Evolutionary conservation across 2,797 vertebrate species (phyloP).

Genomic region (Bufotes viridis): DNA sequence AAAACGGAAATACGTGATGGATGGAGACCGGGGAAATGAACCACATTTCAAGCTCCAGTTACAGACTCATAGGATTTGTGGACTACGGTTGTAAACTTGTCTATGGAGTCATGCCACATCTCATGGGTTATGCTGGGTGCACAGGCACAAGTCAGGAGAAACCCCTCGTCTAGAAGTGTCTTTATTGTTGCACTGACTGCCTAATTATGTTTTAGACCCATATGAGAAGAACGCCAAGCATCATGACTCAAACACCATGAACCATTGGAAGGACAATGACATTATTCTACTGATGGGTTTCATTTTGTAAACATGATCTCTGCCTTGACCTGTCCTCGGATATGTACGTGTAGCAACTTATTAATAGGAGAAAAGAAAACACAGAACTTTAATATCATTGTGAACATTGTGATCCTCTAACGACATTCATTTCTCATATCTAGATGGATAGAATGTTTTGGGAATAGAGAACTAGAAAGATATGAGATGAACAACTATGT

Average conservation of each 20-base stretch:
- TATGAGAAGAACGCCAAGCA: not conserved
- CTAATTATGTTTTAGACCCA: not conserved
- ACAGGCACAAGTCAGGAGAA: not conserved
- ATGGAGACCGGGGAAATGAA: constrained; percentile 21
- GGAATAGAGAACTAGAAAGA: no score
- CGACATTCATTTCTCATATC: not conserved
- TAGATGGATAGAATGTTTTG: no score
- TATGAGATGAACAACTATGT: no score
- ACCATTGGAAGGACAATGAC: not conserved
- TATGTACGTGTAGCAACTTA: not conserved
- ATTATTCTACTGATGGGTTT: not conserved
- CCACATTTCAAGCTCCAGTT: not conserved
- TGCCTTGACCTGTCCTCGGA: not conserved
- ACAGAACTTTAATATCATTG: not conserved
- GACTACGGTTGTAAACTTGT: not conserved
- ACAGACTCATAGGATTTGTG: not conserved
- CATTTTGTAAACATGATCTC: not conserved
- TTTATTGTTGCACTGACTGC: not conserved
- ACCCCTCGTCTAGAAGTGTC: not conserved
- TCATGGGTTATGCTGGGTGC: not conserved
- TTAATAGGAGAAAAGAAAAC: not conserved
- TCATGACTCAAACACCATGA: not conserved
- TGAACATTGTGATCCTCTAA: not conserved
- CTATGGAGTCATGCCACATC: not conserved
- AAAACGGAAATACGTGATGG: not conserved